Evolutionary conservation across 2,797 vertebrate species (phyloP), one percentile per base, ranked within the genome.

Genomic region (Chloroceryle inda): DNA sequence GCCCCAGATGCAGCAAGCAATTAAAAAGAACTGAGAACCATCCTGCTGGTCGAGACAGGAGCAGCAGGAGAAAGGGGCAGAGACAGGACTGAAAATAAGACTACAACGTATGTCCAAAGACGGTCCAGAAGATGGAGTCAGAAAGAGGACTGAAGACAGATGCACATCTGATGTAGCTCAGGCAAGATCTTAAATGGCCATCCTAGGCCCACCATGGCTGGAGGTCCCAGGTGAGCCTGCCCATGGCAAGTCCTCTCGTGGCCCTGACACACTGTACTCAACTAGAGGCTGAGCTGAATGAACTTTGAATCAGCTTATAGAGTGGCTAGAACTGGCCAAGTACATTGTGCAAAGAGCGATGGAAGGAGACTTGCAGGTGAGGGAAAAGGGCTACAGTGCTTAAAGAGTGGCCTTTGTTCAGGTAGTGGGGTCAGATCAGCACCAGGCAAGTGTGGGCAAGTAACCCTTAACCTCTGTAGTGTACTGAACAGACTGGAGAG

Each of bases 161-260:
- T 0, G 0, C 14, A 26, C 1, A 9, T 10, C 26, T 6, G 8
- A 17, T 0, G 0, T 33, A 88, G 10, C 38, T 89, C 52, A 55
- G 27, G 44, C 7, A 26, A 13, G 42, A 59, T 55, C 59, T 76
- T 68, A 73, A 31, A 6, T 5, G 38, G 27, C 47, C 49, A 31
- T 27, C 40, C 47, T 37, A 16, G 40, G 35, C 22, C 61, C 29
- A 33, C 21, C 16, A 0, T 22, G 21, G 49, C 8, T 80, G 58
- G 16, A 72, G 3, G 38, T 44, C 66, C 40, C 52, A 59, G 17
- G 13, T 24, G 14, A 58, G 17, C 16, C 14, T 61, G 56, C 44
- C 21, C 49, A 59, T 49, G 49, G 14, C 31, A 85, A 72, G 24
- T 14, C 16, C 73, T 59, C 8, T 22, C 5, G 1, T 33, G 40